Base-by-base conservation (phyloP, 2,888 invertebrate species). In the Lamproptera curius region DNA sequence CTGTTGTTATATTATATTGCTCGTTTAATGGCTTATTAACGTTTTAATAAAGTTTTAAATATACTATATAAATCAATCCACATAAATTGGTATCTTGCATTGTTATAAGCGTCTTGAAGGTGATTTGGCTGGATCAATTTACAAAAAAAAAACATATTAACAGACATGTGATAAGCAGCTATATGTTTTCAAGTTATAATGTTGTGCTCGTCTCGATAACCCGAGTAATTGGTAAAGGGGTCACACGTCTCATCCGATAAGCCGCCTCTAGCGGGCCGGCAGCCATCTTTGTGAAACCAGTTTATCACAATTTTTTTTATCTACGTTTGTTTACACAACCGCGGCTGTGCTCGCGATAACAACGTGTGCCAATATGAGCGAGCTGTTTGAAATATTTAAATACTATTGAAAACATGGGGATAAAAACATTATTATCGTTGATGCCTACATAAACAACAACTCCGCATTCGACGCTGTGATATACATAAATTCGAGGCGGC, bases 221-320 rank as follows among this genome's bases (percentile, higher is more conserved):
- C 59, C 46, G 53, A 16, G 52, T 55, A 58, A 54, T 58, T 54
- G 60, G 55, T 58, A 60, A 64, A 53, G 57, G 59, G 65, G 68
- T 67, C 67, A 63, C 55, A 54, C 58, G 51, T 47, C 41, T 50
- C 59, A 57, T 55, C 41, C 52, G 62, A 63, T 61, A 65, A 63
- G 57, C 51, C 51, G 34, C 33, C 37, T 44, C 54, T 45, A 38
- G 33, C 23, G 39, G 45, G 20, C 52, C 55, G 62, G 63, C 67
- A 67, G 59, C 75, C 74, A 73, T 77, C 70, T 76, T 77, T 71
- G 67, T 73, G 60, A 66, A 69, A 71, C 67, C 66, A 61, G 63
- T 68, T 61, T 76, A 77, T 79, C 76, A 63, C 55, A 61, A 58
- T 68, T n/a, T 39, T 43, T 51, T 51, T 76, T 76, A 76, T 70